Base-by-base conservation (phyloP, 2,888 invertebrate species). In the Bedellia somnulentella region DNA sequence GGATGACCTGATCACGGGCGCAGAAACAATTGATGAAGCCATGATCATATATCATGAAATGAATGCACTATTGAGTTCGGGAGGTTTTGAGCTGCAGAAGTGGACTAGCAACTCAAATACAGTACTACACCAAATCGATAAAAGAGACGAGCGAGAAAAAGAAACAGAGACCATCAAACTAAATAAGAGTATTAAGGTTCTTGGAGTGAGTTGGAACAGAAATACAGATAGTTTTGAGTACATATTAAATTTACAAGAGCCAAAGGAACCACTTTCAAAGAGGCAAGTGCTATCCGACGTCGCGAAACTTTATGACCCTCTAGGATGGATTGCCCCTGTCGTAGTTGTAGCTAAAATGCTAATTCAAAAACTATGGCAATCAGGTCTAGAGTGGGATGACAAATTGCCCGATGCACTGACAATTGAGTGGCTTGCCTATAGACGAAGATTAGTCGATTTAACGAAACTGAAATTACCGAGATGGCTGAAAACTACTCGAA, bases 181-280 rank as follows among this genome's bases (percentile, higher is more conserved):
- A 1, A 30, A 42, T 24, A 30, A 40, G 3, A 27, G 27, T 5
- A 29, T 44, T 1, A 47, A 44, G 15, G 39, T 43, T 5, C 18
- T 46, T 2, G 46, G 45, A n/a, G 30, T 47, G 5, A n/a, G 10
- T 11, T 46, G 45, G 45, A 44, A 44, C 27, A 37, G 30, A 27
- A n/a, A 15, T 5, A 32, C 29, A 6, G 42, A 43, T 29, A 31
- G 26, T n/a, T 42, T 44, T 32, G 34, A 39, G 16, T 44, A 41
- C 16, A 30, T 30, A 2, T 2, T 39, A 1, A 24, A 37, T 2
- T 21, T 43, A 23, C 34, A 40, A 5, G 37, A 30, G 13, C 1
- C 11, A 0, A 33, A 31, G 3, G 15, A 32, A 6, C 16, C 15
- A 1, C 17, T 39, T 3, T 39, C 38, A 2, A 43, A 43, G 31